Percentiles rank a stretch among this genome's conserved stretches.
Conservation (phyloP, 2,113 vertebrate genomes). For the Heterochromis multidens region DNA sequence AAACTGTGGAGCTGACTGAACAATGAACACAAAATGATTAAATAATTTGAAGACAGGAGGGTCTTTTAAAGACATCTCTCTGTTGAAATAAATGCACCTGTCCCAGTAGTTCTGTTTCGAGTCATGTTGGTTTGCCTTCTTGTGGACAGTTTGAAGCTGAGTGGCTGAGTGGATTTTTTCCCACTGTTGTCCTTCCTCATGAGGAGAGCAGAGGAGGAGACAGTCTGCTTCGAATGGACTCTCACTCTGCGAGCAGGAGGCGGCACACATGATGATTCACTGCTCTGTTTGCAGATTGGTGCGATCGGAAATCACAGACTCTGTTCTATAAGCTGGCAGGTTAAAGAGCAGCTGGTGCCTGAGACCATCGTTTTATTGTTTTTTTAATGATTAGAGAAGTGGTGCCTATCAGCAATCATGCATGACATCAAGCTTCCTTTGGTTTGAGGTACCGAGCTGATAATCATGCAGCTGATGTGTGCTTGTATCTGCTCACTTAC, state of each 20-base stretch:
- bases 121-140: neutral
- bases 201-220: rapidly evolving
- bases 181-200: neutral
- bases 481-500: constrained; percentile 66
- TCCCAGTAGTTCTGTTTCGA: too few relatives aligned
- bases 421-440: neutral
- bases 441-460: neutral
- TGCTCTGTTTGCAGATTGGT: neutral
- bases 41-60: too few relatives aligned
- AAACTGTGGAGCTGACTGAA: too few relatives aligned
- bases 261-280: rapidly evolving
- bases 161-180: neutral
- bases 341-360: neutral
- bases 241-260: neutral
- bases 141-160: too few relatives aligned
- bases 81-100: too few relatives aligned
- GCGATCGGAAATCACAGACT: neutral
- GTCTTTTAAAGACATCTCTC: too few relatives aligned
- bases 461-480: neutral
- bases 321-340: rapidly evolving
- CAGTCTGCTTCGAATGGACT: rapidly evolving
- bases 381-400: neutral
- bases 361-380: neutral
- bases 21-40: too few relatives aligned
- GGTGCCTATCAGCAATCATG: neutral